Evolutionary conservation across 2,797 vertebrate genomes (phyloP).

Genomic region (Potorous gilbertii): DNA sequence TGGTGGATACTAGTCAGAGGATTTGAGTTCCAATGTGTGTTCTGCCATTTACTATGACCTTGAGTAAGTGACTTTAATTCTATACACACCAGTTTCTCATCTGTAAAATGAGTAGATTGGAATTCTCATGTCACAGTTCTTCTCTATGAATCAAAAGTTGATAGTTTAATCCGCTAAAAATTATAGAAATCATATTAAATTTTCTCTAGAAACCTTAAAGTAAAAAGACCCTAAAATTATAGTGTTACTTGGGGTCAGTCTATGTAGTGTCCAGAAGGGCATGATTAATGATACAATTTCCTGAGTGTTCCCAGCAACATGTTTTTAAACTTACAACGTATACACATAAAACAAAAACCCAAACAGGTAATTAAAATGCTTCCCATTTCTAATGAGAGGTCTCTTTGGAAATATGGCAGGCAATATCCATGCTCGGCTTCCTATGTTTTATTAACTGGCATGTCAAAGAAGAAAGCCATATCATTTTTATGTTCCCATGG

Average conservation of each 20-base stretch:
- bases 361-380: conserved; percentile 77
- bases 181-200: conserved; percentile 49
- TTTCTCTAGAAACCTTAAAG: conserved; percentile 37
- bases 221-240: conserved; percentile 59
- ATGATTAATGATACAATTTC: conserved; percentile 81
- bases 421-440: conserved; percentile 60
- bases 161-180: conserved; percentile 43
- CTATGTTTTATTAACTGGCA: conserved; percentile 64
- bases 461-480: conserved; percentile 71
- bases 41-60: neutral
- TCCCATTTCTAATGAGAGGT: conserved; percentile 69
- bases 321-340: conserved; percentile 36
- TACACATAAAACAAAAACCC: conserved; percentile 71
- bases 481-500: conserved; percentile 64
- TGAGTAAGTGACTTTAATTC: neutral
- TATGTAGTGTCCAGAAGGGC: conserved; percentile 67
- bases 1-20: neutral
- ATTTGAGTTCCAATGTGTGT: neutral
- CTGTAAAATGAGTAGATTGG: neutral
- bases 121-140: neutral
- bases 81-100: neutral
- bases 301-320: conserved; percentile 64
- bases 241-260: conserved; percentile 45
- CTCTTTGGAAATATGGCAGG: conserved; percentile 55
- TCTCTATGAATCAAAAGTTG: conserved; percentile 59